Percentiles rank a stretch among this genome's conserved stretches.
These are phyloP conservation scores for Planococcus citri DNA, from an alignment of 1,140 invertebrate genomes.

Conservation along the genomic window DNA sequence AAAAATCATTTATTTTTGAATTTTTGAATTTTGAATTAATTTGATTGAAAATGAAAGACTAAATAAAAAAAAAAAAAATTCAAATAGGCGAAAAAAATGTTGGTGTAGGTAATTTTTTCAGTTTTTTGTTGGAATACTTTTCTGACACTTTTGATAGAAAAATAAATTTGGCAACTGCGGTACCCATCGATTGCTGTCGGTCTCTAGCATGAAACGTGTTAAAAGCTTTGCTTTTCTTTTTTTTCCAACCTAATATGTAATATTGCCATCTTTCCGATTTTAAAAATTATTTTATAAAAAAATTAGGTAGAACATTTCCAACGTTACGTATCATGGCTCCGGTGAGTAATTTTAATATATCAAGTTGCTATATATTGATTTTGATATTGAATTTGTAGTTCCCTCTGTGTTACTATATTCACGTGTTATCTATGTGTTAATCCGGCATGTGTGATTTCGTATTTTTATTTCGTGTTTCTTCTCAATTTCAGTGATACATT, in stretches of 20 bases:
- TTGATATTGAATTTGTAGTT: too few relatives aligned
- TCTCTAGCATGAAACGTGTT: not conserved
- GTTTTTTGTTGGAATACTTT: too few relatives aligned
- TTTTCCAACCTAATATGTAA: not conserved
- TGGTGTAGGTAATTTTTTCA: too few relatives aligned
- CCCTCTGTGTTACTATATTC: not conserved
- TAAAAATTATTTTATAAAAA: not conserved
- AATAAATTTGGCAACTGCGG: not conserved
- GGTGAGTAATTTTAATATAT: not conserved
- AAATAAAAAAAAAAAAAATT: too few relatives aligned
- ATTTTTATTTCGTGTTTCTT: not conserved
- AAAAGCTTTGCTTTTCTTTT: not conserved
- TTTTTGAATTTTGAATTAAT: too few relatives aligned
- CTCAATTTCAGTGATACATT: too few relatives aligned
- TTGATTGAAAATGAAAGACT: too few relatives aligned
- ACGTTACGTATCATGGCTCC: not conserved
- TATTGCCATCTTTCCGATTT: too few relatives aligned
- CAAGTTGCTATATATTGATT: too few relatives aligned
- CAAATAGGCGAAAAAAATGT: too few relatives aligned
- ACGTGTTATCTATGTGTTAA: not conserved
- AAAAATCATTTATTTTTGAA: too few relatives aligned
- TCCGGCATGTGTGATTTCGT: not conserved
- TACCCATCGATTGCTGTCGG: not conserved
- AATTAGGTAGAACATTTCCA: not conserved
- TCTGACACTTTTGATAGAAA: not conserved